Evolutionary conservation across 1,140 invertebrate genomes (phyloP).

Genomic region (Lepidurus arcticus): DNA sequence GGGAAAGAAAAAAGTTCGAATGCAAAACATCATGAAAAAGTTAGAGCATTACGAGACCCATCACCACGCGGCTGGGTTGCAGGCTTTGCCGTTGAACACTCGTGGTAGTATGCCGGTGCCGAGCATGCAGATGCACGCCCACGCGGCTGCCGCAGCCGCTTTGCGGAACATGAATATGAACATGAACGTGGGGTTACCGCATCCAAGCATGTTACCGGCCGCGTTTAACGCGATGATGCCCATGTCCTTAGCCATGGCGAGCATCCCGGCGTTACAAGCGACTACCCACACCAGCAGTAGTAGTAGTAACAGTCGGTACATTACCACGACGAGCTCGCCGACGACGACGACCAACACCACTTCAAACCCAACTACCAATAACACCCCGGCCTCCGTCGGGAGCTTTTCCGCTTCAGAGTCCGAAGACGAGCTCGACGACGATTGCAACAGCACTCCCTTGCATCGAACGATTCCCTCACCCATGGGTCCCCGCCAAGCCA

Average conservation of each 20-base stretch:
- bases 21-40: constrained; percentile 18
- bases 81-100: background rate
- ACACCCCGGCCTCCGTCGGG: background rate
- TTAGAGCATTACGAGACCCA: background rate
- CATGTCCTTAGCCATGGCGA: constrained; percentile 4
- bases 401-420: background rate
- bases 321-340: background rate
- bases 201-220: background rate
- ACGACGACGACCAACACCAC: background rate
- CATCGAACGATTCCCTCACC: background rate
- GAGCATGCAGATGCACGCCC: constrained; percentile 10
- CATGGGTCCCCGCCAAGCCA: background rate
- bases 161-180: background rate
- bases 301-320: background rate
- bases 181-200: constrained; percentile 1
- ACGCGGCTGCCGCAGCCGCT: constrained; percentile 2
- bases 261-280: background rate
- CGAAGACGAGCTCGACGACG: background rate
- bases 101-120: background rate
- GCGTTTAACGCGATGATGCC: constrained; percentile 14
- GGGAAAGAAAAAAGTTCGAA: background rate
- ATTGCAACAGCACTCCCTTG: background rate
- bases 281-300: background rate
- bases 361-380: background rate
- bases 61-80: background rate